phyloP scores from a whole-genome alignment of 2,888 invertebrate genomes.

The Drepanosiphum platanoidis region DNA sequence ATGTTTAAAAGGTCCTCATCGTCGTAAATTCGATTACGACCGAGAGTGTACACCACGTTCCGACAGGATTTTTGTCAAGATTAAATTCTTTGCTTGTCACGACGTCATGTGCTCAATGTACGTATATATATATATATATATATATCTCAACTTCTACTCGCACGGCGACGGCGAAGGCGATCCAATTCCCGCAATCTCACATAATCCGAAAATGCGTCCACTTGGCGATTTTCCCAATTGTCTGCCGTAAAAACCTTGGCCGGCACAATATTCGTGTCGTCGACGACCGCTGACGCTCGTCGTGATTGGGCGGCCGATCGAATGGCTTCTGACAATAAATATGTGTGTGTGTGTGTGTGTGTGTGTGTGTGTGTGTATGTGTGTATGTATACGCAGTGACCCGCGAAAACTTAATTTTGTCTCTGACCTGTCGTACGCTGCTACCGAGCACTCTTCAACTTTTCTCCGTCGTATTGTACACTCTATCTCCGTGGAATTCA shows the following conservation, averaged over 20 bases:
- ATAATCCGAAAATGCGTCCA: constrained; percentile 57
- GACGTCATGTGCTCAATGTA: neutral
- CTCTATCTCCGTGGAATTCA: neutral
- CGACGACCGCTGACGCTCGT: constrained; percentile 18
- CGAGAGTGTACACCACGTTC: constrained; percentile 3
- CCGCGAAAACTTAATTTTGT: constrained; percentile 25
- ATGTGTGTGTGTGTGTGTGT: too few species aligned
- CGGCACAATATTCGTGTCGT: constrained; percentile 57
- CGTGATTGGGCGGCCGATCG: constrained; percentile 46
- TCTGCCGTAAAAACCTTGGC: constrained; percentile 55
- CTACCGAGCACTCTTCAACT: neutral
- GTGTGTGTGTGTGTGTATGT: too few species aligned
- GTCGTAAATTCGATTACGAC: constrained; percentile 60
- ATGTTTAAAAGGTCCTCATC: constrained; percentile 50
- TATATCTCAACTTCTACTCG: neutral
- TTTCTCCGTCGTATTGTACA: neutral
- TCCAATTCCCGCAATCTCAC: constrained; percentile 56
- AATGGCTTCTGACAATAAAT: constrained; percentile 24
- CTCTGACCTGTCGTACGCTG: neutral
- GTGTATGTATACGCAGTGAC: too few species aligned
- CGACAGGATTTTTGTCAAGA: constrained; percentile 58
- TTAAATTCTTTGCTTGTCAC: constrained; percentile 60
- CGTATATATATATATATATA: neutral
- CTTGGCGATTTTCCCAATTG: constrained; percentile 61
- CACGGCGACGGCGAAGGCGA: neutral